Base-by-base conservation (phyloP, 2,888 invertebrate genomes). In the Beris morrisii region DNA sequence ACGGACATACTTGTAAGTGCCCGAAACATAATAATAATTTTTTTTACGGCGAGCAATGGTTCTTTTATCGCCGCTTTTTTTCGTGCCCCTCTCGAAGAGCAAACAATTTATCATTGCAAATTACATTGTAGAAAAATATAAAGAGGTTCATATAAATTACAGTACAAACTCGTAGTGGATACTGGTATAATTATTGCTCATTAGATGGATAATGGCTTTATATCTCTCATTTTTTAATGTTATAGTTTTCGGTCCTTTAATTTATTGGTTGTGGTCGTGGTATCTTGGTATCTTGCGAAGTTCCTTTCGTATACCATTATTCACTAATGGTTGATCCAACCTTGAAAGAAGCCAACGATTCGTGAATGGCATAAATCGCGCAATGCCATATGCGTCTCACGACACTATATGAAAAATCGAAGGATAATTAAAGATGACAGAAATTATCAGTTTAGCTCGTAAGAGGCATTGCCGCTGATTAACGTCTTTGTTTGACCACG, bases 191-290 rank as follows among this genome's bases (percentile, higher is more conserved):
- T 58, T 58, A 45, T 45, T 58, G 58, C 6, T 58, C 58, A 58
- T 58, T 58, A 58, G 58, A 45, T 58, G 46, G 58, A 58, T 58
- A 58, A 58, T 58, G 58, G 38, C 45, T 56, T 45, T n/a, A 45
- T 45, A 5, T 12, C 5, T 30, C 3, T 5, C 31, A 38, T 43
- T 56, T 38, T 15, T 22, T 15, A 13, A 11, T 15, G n/a, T 7
- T 43, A 43, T 56, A 43, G 6, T 56, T 32, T 54, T 5, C 6
- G 3, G 56, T 43, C 56, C 56, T 56, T 44, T 56, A 43, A 56
- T 56, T 56, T n/a, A 43, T 56, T 56, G 56, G 3, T 48, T 54
- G 3, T 22, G 22, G 22, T 22, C 22, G 22, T 22, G 31, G 54
- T 30, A 31, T 32, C 54, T n/a, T 22, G 31, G 54, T 30, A 31